phyloP scores from a whole-genome alignment of 2,888 invertebrate species.

The Anagyrus pseudococci region DNA sequence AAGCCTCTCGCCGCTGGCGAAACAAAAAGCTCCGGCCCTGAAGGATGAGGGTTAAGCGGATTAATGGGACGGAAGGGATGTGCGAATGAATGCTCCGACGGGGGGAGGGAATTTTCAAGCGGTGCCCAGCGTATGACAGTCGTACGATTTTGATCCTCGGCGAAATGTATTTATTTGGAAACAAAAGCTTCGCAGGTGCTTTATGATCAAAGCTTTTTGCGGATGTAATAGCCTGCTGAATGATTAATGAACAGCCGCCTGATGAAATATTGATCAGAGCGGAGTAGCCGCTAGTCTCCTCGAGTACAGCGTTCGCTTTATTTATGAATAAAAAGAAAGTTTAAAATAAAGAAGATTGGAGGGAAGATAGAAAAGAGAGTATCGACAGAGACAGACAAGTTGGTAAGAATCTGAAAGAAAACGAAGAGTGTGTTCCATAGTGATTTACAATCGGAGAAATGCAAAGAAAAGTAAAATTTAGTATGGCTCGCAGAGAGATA shows the following conservation, averaged over 20 bases:
- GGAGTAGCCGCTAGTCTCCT: no score
- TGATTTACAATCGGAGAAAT: not conserved
- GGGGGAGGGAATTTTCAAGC: not conserved
- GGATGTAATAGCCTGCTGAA: no score
- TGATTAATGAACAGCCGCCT: no score
- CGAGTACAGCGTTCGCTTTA: no score
- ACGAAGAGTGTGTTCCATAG: constrained; percentile 1
- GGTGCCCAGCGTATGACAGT: no score
- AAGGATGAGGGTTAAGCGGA: not conserved
- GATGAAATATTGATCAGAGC: no score
- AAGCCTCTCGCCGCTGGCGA: not conserved
- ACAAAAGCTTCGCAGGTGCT: no score
- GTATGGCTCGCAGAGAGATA: not conserved
- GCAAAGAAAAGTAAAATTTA: not conserved
- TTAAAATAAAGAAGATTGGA: not conserved
- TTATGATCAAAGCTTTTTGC: no score
- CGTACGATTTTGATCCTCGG: no score
- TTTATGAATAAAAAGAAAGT: not conserved
- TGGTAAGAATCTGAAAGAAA: not conserved
- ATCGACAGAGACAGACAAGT: no score
- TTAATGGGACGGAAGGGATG: not conserved
- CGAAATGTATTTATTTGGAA: no score
- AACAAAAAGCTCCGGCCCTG: not conserved
- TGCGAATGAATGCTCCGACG: not conserved
- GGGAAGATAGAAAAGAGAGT: no score